Conservation (phyloP, 2,888 invertebrate species). For the Clistopyga incitator region DNA sequence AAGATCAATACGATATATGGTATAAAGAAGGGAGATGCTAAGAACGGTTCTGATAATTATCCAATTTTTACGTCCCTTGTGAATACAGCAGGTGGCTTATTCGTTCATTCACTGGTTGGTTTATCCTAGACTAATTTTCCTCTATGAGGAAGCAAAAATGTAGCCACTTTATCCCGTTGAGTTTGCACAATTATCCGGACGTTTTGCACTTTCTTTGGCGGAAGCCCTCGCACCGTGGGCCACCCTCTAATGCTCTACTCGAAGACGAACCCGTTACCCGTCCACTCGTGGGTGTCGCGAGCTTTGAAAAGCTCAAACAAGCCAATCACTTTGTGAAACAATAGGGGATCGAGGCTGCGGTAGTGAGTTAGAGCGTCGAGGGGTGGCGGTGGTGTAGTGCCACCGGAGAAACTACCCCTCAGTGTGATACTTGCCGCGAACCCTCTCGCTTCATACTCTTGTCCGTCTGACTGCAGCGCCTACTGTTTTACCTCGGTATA, state of each 20-base stretch:
- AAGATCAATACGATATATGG: too few species aligned
- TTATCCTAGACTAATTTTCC: too few species aligned
- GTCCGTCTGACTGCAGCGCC: conserved; percentile 32
- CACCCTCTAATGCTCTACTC: conserved; percentile 1
- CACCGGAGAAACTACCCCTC: conserved; percentile 74
- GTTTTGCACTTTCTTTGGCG: neutral
- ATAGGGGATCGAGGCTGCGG: conserved; percentile 64
- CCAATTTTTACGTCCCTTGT: too few species aligned
- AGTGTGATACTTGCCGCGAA: conserved; percentile 76
- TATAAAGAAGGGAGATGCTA: too few species aligned
- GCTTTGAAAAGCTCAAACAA: conserved; percentile 62
- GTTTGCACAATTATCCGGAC: neutral
- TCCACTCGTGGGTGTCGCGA: conserved; percentile 41
- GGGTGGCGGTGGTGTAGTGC: conserved; percentile 76
- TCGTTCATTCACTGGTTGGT: too few species aligned
- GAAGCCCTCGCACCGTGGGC: neutral
- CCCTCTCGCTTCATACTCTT: conserved; percentile 69
- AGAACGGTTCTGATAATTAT: too few species aligned
- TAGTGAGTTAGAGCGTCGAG: conserved; percentile 73
- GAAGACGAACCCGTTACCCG: neutral
- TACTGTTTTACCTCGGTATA: conserved; percentile 13
- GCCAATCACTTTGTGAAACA: conserved; percentile 71
- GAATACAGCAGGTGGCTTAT: too few species aligned
- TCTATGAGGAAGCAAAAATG: too few species aligned
- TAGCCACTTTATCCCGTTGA: too few species aligned